Conservation (phyloP, 2,113 vertebrate genomes). For the Bostrychus sinensis region DNA sequence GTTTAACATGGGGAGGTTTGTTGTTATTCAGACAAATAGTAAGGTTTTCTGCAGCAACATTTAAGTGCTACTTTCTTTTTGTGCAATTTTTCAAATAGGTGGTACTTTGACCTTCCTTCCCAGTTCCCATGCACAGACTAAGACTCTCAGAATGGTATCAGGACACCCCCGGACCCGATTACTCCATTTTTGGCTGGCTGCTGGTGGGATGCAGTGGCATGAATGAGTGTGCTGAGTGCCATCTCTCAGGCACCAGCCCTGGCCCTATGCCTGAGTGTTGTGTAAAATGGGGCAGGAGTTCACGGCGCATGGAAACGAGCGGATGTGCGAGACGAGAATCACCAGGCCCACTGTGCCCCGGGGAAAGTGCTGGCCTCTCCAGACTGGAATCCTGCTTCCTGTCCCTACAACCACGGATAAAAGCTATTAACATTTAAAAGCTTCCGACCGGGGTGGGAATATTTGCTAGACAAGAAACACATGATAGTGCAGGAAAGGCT, state of each 20-base stretch:
- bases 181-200: constrained; percentile 25
- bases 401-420: constrained; percentile 53
- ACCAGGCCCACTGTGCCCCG: constrained; percentile 47
- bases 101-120: too few relatives aligned
- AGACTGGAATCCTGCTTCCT: constrained; percentile 54
- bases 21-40: too few relatives aligned
- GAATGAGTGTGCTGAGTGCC: constrained; percentile 43
- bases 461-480: constrained; percentile 37
- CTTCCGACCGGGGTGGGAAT: constrained; percentile 29
- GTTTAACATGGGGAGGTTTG: too few relatives aligned
- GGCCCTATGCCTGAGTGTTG: constrained; percentile 39
- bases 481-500: too few relatives aligned
- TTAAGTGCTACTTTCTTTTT: too few relatives aligned
- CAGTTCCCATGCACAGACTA: too few relatives aligned
- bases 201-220: constrained; percentile 24
- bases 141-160: too few relatives aligned
- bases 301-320: constrained; percentile 40
- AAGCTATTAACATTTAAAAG: constrained; percentile 62
- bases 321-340: constrained; percentile 61
- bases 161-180: constrained; percentile 26
- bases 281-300: constrained; percentile 58
- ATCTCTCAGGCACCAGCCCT: constrained; percentile 40
- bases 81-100: too few relatives aligned
- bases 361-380: constrained; percentile 56
- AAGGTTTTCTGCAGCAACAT: too few relatives aligned